Conservation (phyloP, 2,113 vertebrate species). For the Proteles cristata region DNA sequence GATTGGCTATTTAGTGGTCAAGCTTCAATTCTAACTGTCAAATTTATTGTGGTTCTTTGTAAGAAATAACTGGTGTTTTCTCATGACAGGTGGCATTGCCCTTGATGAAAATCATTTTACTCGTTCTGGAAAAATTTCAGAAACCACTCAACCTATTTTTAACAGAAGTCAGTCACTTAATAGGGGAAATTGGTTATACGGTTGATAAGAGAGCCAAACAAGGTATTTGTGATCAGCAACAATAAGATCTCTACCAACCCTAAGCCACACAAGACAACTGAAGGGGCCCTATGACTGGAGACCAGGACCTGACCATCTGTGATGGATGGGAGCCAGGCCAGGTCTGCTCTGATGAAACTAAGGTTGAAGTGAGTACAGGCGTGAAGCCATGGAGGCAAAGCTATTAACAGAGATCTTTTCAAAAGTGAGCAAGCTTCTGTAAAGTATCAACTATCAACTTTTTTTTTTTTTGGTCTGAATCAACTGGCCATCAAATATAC, state of each 20-base stretch:
- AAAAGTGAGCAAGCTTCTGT: neutral
- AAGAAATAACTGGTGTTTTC: neutral
- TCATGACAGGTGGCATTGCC: neutral
- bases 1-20: neutral
- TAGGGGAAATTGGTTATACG: neutral
- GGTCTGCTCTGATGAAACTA: neutral
- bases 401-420: neutral
- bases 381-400: neutral
- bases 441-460: neutral
- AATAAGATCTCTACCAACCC: neutral
- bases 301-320: neutral
- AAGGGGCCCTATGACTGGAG: neutral
- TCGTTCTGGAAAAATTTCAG: slow-evolving; percentile 13
- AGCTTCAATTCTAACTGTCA: neutral
- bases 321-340: neutral
- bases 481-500: neutral
- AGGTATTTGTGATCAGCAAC: neutral
- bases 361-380: neutral
- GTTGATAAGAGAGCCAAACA: neutral
- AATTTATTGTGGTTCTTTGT: neutral
- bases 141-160: neutral
- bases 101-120: slow-evolving; percentile 11
- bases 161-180: neutral
- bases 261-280: neutral
- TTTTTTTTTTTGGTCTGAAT: neutral